Evolutionary conservation across 2,797 vertebrate species (phyloP), one percentile per base, ranked within the genome.

Genomic region (Ptychobarbus kaznakovi): DNA sequence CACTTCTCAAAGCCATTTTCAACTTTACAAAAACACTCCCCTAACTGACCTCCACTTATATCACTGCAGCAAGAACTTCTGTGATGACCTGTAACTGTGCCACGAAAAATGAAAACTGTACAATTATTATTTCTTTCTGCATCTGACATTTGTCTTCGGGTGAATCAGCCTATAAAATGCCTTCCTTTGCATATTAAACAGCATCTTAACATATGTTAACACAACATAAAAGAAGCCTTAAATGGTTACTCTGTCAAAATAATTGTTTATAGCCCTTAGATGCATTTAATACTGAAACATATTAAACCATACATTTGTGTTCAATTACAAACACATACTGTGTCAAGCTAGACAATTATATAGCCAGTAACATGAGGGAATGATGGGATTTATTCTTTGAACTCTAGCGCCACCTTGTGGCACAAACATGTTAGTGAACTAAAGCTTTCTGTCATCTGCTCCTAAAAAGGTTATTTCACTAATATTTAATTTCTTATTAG

Each of bases 1-100:
- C 28, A 91, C 87, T 91, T 89, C 90, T 53, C 22, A 81, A 74
- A 49, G 1, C 28, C 46, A 76, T 38, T 83, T 82, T 49, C 16
- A 51, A 16, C 22, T 72, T 58, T 56, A 53, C 32, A 56, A 56
- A 70, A 56, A 4, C 51, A 53, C 25, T 49, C 42, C 42, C 78
- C 15, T 1, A 49, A 22, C 6, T 51, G 78, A 80, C 78, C 78
- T 80, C 44, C 18, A 35, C 42, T 51, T 35, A 15, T 35, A 49
- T 68, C 40, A 80, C 61, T 22, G 18, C 9, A 63, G 18, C 28
- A 42, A 16, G n/a, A 77, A 25, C 12, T 38, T 16, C 3, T 0
- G 13, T 16, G 35, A 58, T 15, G 35, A 3, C 9, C 6, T 56
- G 3, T 40, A 40, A 20, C 74, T 56, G 32, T 38, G 28, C 18